Evolutionary conservation across 2,113 vertebrate species (phyloP).

Genomic region (Phaethon lepturus): DNA sequence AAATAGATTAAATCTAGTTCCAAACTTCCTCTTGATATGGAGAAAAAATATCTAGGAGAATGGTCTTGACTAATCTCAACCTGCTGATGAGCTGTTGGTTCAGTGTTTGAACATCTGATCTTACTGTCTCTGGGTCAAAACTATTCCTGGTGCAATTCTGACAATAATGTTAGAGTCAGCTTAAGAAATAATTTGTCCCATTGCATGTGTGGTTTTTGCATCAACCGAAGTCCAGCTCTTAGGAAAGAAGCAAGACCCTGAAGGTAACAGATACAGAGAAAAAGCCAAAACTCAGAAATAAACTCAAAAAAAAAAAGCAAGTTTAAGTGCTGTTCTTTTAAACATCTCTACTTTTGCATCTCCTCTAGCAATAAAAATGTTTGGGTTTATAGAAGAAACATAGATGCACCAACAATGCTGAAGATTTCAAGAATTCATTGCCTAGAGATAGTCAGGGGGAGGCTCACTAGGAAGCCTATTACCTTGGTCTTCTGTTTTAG

Average conservation of each 20-base stretch:
- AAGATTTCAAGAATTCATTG: background rate
- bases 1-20: slow-evolving; percentile 3
- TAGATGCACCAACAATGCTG: background rate
- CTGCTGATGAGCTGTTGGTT: slow-evolving; percentile 30
- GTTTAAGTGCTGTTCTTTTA: background rate
- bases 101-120: slow-evolving; percentile 34
- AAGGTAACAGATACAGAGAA: background rate
- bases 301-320: background rate
- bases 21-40: slow-evolving; percentile 27
- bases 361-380: background rate
- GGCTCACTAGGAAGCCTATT: background rate
- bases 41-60: background rate
- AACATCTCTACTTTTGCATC: background rate
- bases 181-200: background rate
- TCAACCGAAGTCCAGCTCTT: background rate
- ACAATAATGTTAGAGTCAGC: background rate
- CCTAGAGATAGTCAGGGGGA: background rate
- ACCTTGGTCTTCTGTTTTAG: background rate
- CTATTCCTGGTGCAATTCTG: background rate
- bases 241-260: slow-evolving; percentile 11
- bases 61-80: background rate
- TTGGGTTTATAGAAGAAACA: background rate
- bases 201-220: background rate
- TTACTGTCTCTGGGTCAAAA: background rate
- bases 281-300: slow-evolving; percentile 16